phyloP scores from a whole-genome alignment of 2,113 vertebrate species.

The Sceloporus tristichus region DNA sequence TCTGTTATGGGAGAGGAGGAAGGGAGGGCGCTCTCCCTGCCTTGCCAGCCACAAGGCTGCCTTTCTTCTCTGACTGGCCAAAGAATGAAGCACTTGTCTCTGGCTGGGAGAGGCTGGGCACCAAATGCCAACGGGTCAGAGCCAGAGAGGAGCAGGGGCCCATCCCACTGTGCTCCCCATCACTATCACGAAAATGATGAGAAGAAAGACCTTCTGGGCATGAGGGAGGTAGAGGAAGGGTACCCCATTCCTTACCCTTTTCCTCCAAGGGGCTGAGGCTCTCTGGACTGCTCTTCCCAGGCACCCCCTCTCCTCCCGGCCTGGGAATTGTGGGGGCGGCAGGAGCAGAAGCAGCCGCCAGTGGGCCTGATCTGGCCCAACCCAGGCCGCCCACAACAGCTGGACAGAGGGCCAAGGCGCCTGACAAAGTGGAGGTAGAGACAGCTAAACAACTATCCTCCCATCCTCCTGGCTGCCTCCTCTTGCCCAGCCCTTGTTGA shows the following conservation, averaged over 20 bases:
- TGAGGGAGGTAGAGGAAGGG: too few species aligned
- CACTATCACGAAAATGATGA: too few species aligned
- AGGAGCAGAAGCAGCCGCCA: neutral
- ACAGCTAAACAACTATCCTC: too few species aligned
- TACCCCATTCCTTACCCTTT: too few species aligned
- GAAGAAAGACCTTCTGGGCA: too few species aligned
- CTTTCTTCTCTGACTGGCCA: conserved; percentile 70
- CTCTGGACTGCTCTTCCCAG: neutral
- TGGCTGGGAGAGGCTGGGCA: conserved; percentile 55
- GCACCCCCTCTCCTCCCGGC: neutral
- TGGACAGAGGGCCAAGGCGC: too few species aligned
- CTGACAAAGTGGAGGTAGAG: too few species aligned
- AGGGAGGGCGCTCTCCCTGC: conserved; percentile 47
- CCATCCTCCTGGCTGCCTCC: too few species aligned
- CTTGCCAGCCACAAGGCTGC: conserved; percentile 59
- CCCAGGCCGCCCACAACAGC: neutral
- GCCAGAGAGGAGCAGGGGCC: too few species aligned
- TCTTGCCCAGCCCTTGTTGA: neutral
- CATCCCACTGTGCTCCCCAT: too few species aligned
- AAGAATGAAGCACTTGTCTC: conserved; percentile 69
- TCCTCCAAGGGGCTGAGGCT: neutral
- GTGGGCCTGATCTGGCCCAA: neutral
- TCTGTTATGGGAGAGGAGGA: conserved; percentile 43
- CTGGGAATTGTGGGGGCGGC: conserved; percentile 29
- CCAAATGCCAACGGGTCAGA: conserved; percentile 64